phyloP scores from a whole-genome alignment of 2,888 invertebrate species.

The Cryptocephalus primarius region DNA sequence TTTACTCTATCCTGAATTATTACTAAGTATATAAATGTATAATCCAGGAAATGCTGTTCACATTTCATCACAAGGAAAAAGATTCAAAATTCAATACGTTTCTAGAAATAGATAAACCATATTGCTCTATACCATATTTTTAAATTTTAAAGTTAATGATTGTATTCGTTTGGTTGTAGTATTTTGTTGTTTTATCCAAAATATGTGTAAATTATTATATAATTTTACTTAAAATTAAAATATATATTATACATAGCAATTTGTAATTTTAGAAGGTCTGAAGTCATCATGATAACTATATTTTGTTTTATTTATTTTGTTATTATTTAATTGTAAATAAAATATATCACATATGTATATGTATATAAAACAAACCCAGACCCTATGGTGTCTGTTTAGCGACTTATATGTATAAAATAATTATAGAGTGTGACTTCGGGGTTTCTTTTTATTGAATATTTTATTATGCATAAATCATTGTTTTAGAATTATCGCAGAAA shows the following conservation, averaged over 20 bases:
- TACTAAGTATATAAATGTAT: too few species aligned
- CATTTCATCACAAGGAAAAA: too few species aligned
- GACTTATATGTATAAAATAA: conserved; percentile 27
- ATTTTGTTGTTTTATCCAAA: background rate
- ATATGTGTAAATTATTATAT: conserved; percentile 1
- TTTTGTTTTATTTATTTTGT: conserved; percentile 31
- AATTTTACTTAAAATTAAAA: conserved; percentile 7
- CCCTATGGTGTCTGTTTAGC: conserved; percentile 37
- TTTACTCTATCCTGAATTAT: too few species aligned
- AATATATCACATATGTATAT: conserved; percentile 34
- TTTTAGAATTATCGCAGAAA: conserved; percentile 33
- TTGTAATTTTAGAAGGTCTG: conserved; percentile 16
- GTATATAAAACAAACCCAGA: conserved; percentile 20
- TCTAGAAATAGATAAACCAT: background rate
- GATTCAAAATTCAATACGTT: too few species aligned
- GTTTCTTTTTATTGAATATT: conserved; percentile 35
- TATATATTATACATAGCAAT: conserved; percentile 9
- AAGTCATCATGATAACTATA: conserved; percentile 24
- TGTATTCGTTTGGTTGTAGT: too few species aligned
- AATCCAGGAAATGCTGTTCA: too few species aligned
- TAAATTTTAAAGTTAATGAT: too few species aligned
- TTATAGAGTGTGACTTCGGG: conserved; percentile 33
- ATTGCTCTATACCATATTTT: background rate
- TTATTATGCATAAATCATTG: conserved; percentile 37
- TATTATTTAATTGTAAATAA: conserved; percentile 33